Conservation (phyloP, 2,113 vertebrate species). For the Accipiter cooperii region DNA sequence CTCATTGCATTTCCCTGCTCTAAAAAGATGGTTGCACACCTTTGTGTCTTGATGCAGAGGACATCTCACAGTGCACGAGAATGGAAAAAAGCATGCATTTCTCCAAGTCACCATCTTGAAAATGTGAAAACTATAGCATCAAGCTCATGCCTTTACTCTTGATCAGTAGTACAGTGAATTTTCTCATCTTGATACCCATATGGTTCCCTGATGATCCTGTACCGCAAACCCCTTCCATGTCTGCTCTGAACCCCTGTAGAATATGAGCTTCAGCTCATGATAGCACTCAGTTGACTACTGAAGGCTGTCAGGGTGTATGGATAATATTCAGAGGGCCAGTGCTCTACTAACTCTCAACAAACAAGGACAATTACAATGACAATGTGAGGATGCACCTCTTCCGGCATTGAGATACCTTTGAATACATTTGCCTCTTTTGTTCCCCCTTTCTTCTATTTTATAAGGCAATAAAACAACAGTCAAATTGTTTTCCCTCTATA, state of each 20-base stretch:
- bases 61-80: not conserved
- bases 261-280: not conserved
- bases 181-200: not conserved
- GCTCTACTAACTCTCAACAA: not conserved
- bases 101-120: not conserved
- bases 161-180: not conserved
- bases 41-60: not conserved
- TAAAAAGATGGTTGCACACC: not conserved
- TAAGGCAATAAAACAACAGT: not conserved
- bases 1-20: not conserved
- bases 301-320: not conserved
- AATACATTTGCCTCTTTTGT: not conserved
- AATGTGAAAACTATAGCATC: not conserved
- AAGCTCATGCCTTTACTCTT: not conserved
- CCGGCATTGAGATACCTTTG: not conserved
- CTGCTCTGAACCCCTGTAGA: not conserved
- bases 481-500: not conserved
- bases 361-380: not conserved
- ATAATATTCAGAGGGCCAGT: not conserved
- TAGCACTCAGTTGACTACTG: not conserved
- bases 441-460: not conserved
- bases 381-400: not conserved
- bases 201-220: not conserved
- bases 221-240: not conserved
- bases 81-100: not conserved